Percentiles rank a stretch among this genome's conserved stretches.
phyloP scores from a whole-genome alignment of 2,888 invertebrate genomes.

The Yponomeuta malinellus region DNA sequence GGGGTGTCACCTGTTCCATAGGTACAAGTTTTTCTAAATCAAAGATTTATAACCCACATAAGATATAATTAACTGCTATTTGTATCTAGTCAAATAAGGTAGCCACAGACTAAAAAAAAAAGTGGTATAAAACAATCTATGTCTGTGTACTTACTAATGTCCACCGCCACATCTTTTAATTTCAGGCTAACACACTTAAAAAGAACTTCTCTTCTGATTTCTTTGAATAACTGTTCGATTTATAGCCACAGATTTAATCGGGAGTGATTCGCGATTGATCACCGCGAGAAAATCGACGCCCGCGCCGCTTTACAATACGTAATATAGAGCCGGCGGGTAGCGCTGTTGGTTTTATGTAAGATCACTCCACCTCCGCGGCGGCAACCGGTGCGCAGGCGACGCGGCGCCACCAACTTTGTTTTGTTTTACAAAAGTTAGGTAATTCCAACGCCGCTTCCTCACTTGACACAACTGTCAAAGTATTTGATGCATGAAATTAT shows the following conservation, averaged over 20 bases:
- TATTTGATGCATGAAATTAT: slow-evolving; percentile 44
- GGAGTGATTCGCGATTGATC: slow-evolving; percentile 2
- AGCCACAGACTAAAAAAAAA: no score
- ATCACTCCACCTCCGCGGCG: slow-evolving; percentile 49
- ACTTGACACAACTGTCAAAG: slow-evolving; percentile 42
- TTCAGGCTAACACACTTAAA: neutral
- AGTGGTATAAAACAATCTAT: no score
- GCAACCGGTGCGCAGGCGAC: slow-evolving; percentile 20
- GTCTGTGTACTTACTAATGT: neutral
- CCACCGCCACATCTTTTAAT: slow-evolving; percentile 1
- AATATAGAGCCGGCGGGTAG: slow-evolving; percentile 40
- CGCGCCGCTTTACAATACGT: slow-evolving; percentile 13
- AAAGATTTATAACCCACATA: no score
- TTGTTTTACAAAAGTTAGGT: slow-evolving; percentile 61
- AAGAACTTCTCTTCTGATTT: neutral
- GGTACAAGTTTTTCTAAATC: no score
- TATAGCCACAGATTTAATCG: neutral
- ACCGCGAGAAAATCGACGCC: slow-evolving; percentile 11
- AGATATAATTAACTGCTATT: no score
- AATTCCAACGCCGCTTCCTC: slow-evolving; percentile 40
- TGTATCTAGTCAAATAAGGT: no score
- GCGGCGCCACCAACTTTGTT: slow-evolving; percentile 24
- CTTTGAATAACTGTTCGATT: neutral
- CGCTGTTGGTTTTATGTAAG: slow-evolving; percentile 61
- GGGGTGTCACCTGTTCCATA: no score